A percentile compares a stretch with the other conserved stretches of the same genome.
phyloP scores from a whole-genome alignment of 2,888 invertebrate species.

The Tipula confusa region DNA sequence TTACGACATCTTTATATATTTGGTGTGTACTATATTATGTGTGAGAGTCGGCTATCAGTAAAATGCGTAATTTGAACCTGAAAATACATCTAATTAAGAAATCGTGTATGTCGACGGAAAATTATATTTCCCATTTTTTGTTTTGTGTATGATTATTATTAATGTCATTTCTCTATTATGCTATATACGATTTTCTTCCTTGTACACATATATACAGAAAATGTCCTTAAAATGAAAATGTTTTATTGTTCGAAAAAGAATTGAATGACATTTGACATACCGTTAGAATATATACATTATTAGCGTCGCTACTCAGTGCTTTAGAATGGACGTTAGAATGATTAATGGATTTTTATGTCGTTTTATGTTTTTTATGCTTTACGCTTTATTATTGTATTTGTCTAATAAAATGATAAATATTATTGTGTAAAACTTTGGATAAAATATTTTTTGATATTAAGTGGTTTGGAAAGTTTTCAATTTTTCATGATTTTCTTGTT shows the following conservation, averaged over 20 bases:
- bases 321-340: background rate
- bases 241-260: background rate
- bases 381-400: background rate
- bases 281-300: background rate
- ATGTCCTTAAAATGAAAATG: background rate
- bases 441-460: background rate
- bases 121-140: background rate
- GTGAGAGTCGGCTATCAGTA: background rate
- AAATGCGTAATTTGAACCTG: background rate
- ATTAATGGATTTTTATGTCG: background rate
- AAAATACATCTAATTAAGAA: background rate
- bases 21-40: background rate
- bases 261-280: conserved; percentile 12
- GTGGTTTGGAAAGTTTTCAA: conserved; percentile 20
- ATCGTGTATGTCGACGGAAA: background rate
- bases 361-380: background rate
- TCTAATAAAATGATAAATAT: conserved; percentile 15
- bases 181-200: background rate
- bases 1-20: background rate
- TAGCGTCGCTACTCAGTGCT: background rate
- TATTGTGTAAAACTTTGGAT: background rate
- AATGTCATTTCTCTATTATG: background rate
- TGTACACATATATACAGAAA: background rate
- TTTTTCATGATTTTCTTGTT: background rate
- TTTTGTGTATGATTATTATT: background rate